Evolutionary conservation across 2,888 invertebrate species (phyloP).

Genomic region (Lycophotia porphyrea): DNA sequence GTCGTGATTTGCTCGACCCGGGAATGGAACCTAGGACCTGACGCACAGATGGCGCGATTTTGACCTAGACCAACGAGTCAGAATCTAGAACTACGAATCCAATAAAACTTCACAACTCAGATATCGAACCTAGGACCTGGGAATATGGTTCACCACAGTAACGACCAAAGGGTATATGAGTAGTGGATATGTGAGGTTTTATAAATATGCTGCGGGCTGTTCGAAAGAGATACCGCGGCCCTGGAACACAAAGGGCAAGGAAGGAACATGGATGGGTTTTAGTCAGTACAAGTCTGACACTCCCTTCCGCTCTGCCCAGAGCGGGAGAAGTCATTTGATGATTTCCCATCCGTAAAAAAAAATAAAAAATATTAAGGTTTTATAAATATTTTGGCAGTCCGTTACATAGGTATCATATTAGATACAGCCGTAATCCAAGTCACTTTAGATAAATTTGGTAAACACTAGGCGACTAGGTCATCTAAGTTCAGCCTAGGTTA

Average conservation of each 20-base stretch:
- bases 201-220: too few species aligned
- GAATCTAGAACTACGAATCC: neutral
- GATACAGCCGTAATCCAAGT: neutral
- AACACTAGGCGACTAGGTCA: conserved; percentile 30
- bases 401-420: neutral
- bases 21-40: neutral
- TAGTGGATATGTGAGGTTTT: too few species aligned
- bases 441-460: conserved; percentile 29
- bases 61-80: neutral
- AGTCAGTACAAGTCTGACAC: too few species aligned
- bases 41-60: neutral
- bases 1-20: neutral
- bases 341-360: too few species aligned
- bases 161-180: neutral
- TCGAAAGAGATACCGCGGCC: too few species aligned
- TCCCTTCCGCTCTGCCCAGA: too few species aligned
- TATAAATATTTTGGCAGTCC: neutral
- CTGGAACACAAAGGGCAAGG: too few species aligned
- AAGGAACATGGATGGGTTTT: too few species aligned
- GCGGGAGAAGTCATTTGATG: too few species aligned
- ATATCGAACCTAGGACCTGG: neutral
- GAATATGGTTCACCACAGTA: neutral
- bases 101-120: neutral
- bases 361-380: too few species aligned
- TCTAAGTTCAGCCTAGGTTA: conserved; percentile 35